Evolutionary conservation across 2,888 invertebrate genomes (phyloP).

Genomic region (Pristionchus mayeri): DNA sequence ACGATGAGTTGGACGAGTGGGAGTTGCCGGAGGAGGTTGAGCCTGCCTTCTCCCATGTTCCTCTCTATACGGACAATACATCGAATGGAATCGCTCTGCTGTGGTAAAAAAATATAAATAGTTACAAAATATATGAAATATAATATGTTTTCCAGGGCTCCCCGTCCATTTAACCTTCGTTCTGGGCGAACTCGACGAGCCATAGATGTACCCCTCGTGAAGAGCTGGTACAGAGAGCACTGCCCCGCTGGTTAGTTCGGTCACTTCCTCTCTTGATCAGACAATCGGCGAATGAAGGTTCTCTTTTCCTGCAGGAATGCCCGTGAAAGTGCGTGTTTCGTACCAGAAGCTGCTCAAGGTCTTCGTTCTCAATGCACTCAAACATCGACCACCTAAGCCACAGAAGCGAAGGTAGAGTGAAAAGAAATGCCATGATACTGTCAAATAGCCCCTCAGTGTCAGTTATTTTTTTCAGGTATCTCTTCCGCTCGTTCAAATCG

Average conservation of each 20-base stretch:
- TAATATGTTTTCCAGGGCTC: slow-evolving; percentile 82
- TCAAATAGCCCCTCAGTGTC: no score
- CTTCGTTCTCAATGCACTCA: slow-evolving; percentile 96
- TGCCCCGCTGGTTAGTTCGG: slow-evolving; percentile 77
- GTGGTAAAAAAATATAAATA: slow-evolving; percentile 55
- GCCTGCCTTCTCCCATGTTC: slow-evolving; percentile 85
- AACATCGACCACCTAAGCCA: slow-evolving; percentile 96
- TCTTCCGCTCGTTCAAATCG: slow-evolving; percentile 98
- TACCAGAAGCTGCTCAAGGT: slow-evolving; percentile 99
- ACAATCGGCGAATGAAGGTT: neutral
- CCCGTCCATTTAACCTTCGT: slow-evolving; percentile 95
- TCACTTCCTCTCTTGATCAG: neutral
- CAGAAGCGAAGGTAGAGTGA: slow-evolving; percentile 89
- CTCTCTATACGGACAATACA: slow-evolving; percentile 97
- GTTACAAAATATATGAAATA: neutral
- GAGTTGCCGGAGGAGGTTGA: slow-evolving; percentile 90
- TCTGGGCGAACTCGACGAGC: slow-evolving; percentile 91
- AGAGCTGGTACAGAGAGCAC: slow-evolving; percentile 86
- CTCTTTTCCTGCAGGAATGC: slow-evolving; percentile 77
- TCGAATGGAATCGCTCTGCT: slow-evolving; percentile 84
- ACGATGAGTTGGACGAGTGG: slow-evolving; percentile 92
- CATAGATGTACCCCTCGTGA: slow-evolving; percentile 96
- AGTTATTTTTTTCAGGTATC: slow-evolving; percentile 84
- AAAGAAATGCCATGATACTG: neutral
- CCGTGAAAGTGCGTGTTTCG: slow-evolving; percentile 98